Conservation (phyloP, 2,797 vertebrate species). For the Melanotaenia nigrans region DNA sequence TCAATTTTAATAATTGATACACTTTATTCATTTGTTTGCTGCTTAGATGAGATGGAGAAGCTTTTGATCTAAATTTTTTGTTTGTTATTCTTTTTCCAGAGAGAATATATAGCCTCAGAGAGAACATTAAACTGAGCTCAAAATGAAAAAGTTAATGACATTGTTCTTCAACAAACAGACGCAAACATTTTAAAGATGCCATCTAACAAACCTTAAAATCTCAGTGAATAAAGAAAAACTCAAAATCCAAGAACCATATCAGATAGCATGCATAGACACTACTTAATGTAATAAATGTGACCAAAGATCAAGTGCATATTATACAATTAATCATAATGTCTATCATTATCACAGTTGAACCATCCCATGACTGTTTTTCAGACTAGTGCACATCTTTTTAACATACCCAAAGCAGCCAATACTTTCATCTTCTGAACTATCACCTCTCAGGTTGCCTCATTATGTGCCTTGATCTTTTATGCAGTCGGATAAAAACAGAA, state of each 20-base stretch:
- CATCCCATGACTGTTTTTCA: slow-evolving; percentile 36
- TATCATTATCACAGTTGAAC: slow-evolving; percentile 41
- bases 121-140: no score
- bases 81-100: no score
- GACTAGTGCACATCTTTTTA: slow-evolving; percentile 45
- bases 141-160: slow-evolving; percentile 15
- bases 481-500: slow-evolving; percentile 82
- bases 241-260: slow-evolving; percentile 4
- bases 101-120: no score
- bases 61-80: no score
- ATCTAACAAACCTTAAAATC: slow-evolving; percentile 1
- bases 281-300: slow-evolving; percentile 40
- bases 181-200: slow-evolving; percentile 19
- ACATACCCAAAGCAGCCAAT: slow-evolving; percentile 51
- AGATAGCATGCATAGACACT: slow-evolving; percentile 27
- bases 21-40: not conserved
- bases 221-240: slow-evolving; percentile 7
- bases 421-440: slow-evolving; percentile 76
- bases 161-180: not conserved
- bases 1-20: not conserved
- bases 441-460: slow-evolving; percentile 79
- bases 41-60: not conserved
- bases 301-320: slow-evolving; percentile 61
- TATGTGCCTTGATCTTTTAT: slow-evolving; percentile 79
- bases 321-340: slow-evolving; percentile 43